Percentiles rank a stretch among this genome's conserved stretches.
phyloP scores from a whole-genome alignment of 2,888 invertebrate genomes.

The Stenodera caucasica region DNA sequence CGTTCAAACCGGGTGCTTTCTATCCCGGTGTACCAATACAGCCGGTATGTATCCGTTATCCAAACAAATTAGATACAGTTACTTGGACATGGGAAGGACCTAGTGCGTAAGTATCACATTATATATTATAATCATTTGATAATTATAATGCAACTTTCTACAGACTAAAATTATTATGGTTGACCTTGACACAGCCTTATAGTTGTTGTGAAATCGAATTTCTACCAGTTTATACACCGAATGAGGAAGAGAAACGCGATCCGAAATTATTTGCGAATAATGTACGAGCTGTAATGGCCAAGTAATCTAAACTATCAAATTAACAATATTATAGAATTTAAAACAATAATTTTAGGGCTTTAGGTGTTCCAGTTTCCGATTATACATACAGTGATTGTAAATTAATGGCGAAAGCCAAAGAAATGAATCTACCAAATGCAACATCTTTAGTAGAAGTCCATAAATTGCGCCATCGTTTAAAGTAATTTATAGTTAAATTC shows the following conservation, averaged over 20 bases:
- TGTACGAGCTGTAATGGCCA: slow-evolving; percentile 88
- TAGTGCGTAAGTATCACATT: slow-evolving; percentile 82
- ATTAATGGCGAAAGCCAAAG: slow-evolving; percentile 80
- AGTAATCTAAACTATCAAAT: slow-evolving; percentile 65
- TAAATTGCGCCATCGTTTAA: slow-evolving; percentile 74
- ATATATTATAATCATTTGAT: neutral
- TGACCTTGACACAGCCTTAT: slow-evolving; percentile 85
- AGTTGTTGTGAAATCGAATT: slow-evolving; percentile 90
- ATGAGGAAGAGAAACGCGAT: slow-evolving; percentile 80
- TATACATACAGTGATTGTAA: slow-evolving; percentile 92
- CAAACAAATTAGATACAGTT: slow-evolving; percentile 84
- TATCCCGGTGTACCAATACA: slow-evolving; percentile 95
- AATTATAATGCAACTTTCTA: too few species aligned
- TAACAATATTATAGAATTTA: neutral
- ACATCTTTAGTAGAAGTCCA: slow-evolving; percentile 76
- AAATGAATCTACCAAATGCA: slow-evolving; percentile 76
- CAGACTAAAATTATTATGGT: slow-evolving; percentile 82
- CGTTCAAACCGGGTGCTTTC: slow-evolving; percentile 91
- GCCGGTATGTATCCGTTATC: slow-evolving; percentile 89
- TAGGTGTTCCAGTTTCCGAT: slow-evolving; percentile 84
- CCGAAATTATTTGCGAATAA: slow-evolving; percentile 89
- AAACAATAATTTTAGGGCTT: slow-evolving; percentile 64
- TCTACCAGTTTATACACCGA: slow-evolving; percentile 88
- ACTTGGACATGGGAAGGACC: slow-evolving; percentile 97
- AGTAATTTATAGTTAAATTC: slow-evolving; percentile 58